Evolutionary conservation across 2,888 invertebrate species (phyloP), one percentile per base, ranked within the genome.

Genomic region (Congeria kusceri): DNA sequence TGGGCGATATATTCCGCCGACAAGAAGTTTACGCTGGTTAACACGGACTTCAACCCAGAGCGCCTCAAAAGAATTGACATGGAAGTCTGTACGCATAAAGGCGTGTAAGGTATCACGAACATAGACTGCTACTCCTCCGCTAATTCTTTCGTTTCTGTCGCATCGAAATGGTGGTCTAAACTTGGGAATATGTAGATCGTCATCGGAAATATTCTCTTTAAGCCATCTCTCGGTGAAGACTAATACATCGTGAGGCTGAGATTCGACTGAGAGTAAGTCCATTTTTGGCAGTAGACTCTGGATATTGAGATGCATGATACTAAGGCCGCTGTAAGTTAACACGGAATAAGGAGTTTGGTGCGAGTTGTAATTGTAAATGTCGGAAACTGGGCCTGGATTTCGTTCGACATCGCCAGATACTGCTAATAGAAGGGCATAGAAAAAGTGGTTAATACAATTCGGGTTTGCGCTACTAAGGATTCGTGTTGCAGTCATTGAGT

Each of bases 171-270:
- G 49, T 49, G 15, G 20, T 18, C 15, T 49, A 15, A 49, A 49
- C 7, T 49, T 49, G 20, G 49, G 20, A 49, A 49, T 49, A 15
- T 15, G 49, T 20, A 49, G 20, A 4, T 49, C 49, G 15, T 4
- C 49, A 15, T 49, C 20, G 4, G 49, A 9, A 49, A 20, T 49
- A 15, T 4, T 9, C 15, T 49, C 7, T 9, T 49, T 49, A 4
- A 49, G 15, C 49, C 49, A 49, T 49, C 7, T 49, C 15, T 49
- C 49, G 18, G 49, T 49, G 49, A 49, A 49, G 49, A 49, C 49
- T 20, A 49, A 20, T 20, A 49, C 4, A 15, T 49, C 49, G 15
- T 49, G 15, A 4, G 49, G 18, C 20, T 49, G 49, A 15, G 32
- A 4, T 9, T 32, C 32, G 4, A 32, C 32, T 32, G 32, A 32